Evolutionary conservation across 35 echinoderm and acorn worm species (phyloP).

Genomic region (Holothuria glaberrima): DNA sequence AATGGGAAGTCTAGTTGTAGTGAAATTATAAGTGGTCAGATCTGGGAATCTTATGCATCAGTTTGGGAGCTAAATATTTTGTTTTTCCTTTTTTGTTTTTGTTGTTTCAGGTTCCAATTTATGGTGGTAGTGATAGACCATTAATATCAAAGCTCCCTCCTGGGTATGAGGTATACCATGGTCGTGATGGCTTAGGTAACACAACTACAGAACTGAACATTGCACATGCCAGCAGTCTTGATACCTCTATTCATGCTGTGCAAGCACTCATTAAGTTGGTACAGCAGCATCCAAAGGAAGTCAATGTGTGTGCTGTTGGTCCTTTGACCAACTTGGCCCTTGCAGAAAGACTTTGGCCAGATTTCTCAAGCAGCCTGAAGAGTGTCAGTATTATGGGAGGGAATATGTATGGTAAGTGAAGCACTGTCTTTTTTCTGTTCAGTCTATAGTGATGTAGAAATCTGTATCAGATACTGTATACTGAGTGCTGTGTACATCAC

Average conservation of each 20-base stretch:
- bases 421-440: no score
- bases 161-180: constrained; percentile 10
- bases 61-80: no score
- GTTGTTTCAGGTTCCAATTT: not conserved
- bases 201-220: not conserved
- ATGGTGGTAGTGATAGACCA: constrained; percentile 11
- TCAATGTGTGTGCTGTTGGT: constrained; percentile 63
- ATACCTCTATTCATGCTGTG: constrained; percentile 2
- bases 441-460: no score
- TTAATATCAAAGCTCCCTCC: not conserved
- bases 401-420: constrained; percentile 72
- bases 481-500: no score
- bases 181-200: constrained; percentile 31
- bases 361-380: constrained; percentile 55
- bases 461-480: no score
- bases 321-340: constrained; percentile 83
- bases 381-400: constrained; percentile 71
- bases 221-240: not conserved
- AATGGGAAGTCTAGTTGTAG: not conserved
- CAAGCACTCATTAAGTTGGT: constrained; percentile 5
- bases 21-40: not conserved
- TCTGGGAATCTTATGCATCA: no score
- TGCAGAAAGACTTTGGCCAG: constrained; percentile 68
- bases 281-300: constrained; percentile 30
- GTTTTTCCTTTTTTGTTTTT: not conserved